Evolutionary conservation across 2,113 vertebrate species (phyloP), one percentile per base, ranked within the genome.

Genomic region (Natator depressus): DNA sequence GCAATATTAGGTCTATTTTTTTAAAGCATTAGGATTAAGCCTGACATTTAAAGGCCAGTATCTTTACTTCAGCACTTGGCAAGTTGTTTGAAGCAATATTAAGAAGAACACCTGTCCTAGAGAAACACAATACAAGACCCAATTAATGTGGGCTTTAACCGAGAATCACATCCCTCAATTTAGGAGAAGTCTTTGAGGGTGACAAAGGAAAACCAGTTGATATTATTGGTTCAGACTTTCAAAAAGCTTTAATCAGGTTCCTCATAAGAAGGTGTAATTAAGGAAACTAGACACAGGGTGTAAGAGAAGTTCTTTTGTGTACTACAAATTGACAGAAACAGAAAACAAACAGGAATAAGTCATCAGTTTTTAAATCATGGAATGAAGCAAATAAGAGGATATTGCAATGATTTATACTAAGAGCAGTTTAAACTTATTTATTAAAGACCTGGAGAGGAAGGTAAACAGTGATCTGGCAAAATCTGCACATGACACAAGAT

Each of bases 31-130:
- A 49, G 49, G n/a, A 12, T 17, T 16, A 25, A 80, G 20, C 50
- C 79, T 27, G 55, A 49, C 84, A 82, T 50, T 25, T 6, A 42
- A 53, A 55, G 46, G n/a, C 38, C n/a, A 10, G 31, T 2, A 35
- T 29, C 11, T 92, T 81, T 57, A 10, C 10, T 10, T 47, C 69
- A 8, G 69, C 22, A 57, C 80, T 83, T 25, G 7, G 2, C 19
- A 83, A 85, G n/a, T 22, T 5, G 2, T 1, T 3, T 0, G 0
- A 53, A 53, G 19, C 27, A 51, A 2, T 53, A 81, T 0, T 27
- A 47, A 20, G 22, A 79, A 54, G 29, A 59, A 27, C 27, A 6
- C 55, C 25, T 27, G 4, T 29, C 27, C 55, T 20, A 3, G 31
- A 5, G 20, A 59, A 88, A n/a, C 53, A 27, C 81, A 55, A 17